These are phyloP conservation scores for Drosophila busckii DNA, from an alignment of 1,140 invertebrate species.

Conservation along the genomic window DNA sequence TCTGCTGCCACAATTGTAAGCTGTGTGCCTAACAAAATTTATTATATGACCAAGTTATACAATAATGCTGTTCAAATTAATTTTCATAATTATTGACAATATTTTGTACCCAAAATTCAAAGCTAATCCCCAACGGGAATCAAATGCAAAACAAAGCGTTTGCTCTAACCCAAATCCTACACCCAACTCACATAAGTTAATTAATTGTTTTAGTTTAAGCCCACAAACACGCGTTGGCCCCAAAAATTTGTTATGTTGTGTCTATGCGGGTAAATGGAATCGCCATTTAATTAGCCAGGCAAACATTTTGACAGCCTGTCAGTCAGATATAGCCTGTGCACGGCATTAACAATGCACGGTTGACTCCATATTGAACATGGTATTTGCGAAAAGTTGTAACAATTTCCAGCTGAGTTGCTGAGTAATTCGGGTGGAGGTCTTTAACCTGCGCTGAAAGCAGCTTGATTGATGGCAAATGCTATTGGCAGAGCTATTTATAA, in stretches of 20 bases:
- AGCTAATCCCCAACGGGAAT: too few relatives aligned
- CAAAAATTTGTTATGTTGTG: neutral
- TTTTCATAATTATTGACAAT: too few relatives aligned
- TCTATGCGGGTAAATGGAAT: constrained; percentile 54
- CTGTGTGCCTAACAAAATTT: too few relatives aligned
- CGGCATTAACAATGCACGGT: neutral
- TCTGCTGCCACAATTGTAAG: too few relatives aligned
- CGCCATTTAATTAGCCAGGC: constrained; percentile 57
- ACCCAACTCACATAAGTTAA: constrained; percentile 44
- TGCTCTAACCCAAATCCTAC: too few relatives aligned
- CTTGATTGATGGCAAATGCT: constrained; percentile 53
- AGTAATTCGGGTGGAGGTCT: constrained; percentile 32
- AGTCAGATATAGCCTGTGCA: neutral
- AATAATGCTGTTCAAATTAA: too few relatives aligned
- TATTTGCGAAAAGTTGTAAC: too few relatives aligned
- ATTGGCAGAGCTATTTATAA: constrained; percentile 62
- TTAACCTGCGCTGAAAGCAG: constrained; percentile 20
- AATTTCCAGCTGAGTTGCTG: constrained; percentile 24
- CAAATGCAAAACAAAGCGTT: too few relatives aligned
- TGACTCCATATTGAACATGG: too few relatives aligned
- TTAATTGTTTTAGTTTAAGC: constrained; percentile 54
- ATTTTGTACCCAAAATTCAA: too few relatives aligned
- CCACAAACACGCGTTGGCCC: constrained; percentile 7
- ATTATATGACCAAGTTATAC: too few relatives aligned
- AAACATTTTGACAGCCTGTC: constrained; percentile 41